Percentiles rank a stretch among this genome's conserved stretches.
Evolutionary conservation across 1,140 invertebrate genomes (phyloP).

Genomic region (Anoplophora glabripennis): DNA sequence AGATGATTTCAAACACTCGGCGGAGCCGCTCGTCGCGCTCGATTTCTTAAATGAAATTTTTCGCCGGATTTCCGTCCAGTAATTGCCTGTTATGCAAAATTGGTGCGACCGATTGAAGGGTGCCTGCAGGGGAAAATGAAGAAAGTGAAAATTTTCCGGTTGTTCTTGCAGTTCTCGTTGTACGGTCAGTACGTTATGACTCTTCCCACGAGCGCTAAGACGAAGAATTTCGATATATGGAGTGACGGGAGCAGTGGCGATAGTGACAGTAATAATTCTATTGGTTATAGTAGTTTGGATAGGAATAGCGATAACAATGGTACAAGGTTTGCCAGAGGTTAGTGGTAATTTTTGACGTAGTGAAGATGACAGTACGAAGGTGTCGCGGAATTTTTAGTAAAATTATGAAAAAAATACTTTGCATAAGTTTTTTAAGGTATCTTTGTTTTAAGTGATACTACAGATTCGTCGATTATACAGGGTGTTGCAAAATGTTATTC

Average conservation of each 20-base stretch:
- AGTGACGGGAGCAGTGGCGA: conserved; percentile 14
- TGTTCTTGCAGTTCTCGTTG: neutral
- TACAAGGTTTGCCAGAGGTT: conserved; percentile 28
- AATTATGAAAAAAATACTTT: too few species aligned
- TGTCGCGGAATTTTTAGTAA: too few species aligned
- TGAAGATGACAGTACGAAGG: too few species aligned
- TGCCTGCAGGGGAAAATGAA: conserved; percentile 8
- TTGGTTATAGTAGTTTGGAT: neutral
- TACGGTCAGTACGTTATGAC: neutral
- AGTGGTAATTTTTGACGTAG: conserved; percentile 12
- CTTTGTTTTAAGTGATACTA: too few species aligned
- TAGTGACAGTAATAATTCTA: conserved; percentile 5
- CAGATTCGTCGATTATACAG: too few species aligned
- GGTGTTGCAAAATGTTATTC: too few species aligned
- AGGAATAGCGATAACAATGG: neutral
- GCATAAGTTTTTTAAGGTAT: too few species aligned
- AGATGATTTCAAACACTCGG: neutral
- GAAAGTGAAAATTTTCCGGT: conserved; percentile 13
- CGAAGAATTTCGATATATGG: conserved; percentile 33
- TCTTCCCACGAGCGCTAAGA: neutral
- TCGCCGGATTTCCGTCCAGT: neutral
- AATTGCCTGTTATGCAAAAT: too few species aligned
- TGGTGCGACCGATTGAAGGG: neutral
- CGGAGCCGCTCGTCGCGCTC: neutral
- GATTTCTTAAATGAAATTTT: neutral